Evolutionary conservation across 1,140 invertebrate species (phyloP).

Genomic region (Rhyacophila brunnea): DNA sequence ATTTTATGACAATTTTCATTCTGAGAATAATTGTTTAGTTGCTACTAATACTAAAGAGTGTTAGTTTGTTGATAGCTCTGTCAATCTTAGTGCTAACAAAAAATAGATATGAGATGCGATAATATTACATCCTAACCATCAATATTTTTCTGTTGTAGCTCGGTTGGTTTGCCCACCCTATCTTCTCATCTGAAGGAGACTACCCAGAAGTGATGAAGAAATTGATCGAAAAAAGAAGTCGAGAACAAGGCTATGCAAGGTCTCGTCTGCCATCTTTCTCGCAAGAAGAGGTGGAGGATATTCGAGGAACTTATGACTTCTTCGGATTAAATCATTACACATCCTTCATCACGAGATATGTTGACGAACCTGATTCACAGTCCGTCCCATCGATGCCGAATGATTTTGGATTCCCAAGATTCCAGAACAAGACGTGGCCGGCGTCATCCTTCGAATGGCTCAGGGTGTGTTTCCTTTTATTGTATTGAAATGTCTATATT

Average conservation of each 20-base stretch:
- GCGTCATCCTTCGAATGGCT: conserved; percentile 32
- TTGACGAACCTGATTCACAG: conserved; percentile 14
- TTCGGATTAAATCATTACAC: conserved; percentile 39
- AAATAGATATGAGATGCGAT: no score
- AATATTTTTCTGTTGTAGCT: conserved; percentile 31
- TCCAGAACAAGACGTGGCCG: conserved; percentile 32
- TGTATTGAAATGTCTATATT: no score
- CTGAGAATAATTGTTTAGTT: no score
- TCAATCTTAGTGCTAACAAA: no score
- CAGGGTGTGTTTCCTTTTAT: conserved; percentile 16
- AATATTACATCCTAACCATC: no score
- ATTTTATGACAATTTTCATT: no score
- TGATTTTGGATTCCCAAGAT: conserved; percentile 28
- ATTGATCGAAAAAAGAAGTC: conserved; percentile 39
- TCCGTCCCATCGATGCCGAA: conserved; percentile 25
- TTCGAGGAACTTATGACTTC: conserved; percentile 52
- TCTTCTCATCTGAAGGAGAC: conserved; percentile 38
- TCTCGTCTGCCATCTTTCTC: conserved; percentile 42
- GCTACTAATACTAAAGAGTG: no score
- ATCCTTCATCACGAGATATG: conserved; percentile 31
- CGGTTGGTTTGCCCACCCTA: conserved; percentile 41
- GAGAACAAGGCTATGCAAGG: conserved; percentile 38
- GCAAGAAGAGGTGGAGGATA: conserved; percentile 53
- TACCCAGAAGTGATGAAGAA: conserved; percentile 42
- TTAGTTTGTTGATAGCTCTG: no score